Base-by-base conservation (phyloP, 1,140 invertebrate genomes). In the Papilio dardanus region DNA sequence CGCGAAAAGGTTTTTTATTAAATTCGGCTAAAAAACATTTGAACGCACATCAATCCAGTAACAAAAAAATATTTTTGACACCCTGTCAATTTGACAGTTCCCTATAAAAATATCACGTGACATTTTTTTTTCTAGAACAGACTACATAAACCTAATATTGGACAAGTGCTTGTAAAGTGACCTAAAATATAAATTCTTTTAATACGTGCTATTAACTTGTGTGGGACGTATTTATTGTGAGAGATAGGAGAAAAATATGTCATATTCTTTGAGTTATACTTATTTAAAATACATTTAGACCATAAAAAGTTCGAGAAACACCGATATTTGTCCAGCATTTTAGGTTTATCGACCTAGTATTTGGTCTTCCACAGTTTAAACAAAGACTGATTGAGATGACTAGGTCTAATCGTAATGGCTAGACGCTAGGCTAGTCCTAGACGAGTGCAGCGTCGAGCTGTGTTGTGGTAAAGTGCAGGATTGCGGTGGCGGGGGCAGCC, bases 371-470 rank as follows among this genome's bases (percentile, higher is more conserved):
- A 71, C 76, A 74, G 69, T 73, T 67, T 54, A 75, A 21, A 69
- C 54, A 78, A 40, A 71, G 68, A 42, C 37, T 28, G 40, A 67
- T 69, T 50, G 37, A 69, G 21, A 78, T 33, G 24, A 35, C 71
- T 65, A 58, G 31, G 62, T 37, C 86, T 86, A 94, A 77, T 94
- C 93, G 73, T 93, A 93, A 82, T 94, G 92, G 69, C 91, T 93
- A 5, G 92, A 93, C 10, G 92, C 87, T 21, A 94, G 79, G 76
- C 93, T 93, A 10, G 90, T 92, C 75, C 90, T 81, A 1, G 92
- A 93, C 1, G 92, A 92, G 74, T 93, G 90, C 19, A 92, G 80
- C 35, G 87, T 81, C 0, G 91, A 87, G 79, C 88, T 92, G 74
- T 90, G 90, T 31, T 92, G 88, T 5, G 91, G 89, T 83, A 93